Evolutionary conservation across 1,140 invertebrate genomes (phyloP), one percentile per base, ranked within the genome.

Genomic region (Trichonephila inaurata): DNA sequence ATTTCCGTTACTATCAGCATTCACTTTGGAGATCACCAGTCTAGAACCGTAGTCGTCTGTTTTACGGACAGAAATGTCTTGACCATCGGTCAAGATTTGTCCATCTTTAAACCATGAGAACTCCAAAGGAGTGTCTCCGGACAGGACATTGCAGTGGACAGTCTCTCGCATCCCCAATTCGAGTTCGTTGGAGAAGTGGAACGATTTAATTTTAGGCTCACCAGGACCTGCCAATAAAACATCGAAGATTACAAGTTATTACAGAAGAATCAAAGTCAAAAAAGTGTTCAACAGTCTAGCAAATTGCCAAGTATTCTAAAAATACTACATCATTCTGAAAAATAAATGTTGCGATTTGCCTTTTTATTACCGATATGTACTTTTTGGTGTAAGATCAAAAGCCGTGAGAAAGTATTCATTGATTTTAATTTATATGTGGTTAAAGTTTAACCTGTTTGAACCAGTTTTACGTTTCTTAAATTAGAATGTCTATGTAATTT

Each of bases 151-250:
- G 81, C 95, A 95, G 12, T 97, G 97, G 60, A 97, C 95, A 95
- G 96, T 96, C 60, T 96, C 96, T 94, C 96, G 96, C 92, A 96
- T 97, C 61, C 97, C 97, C 10, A 33, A 21, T 1, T 64, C 86
- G 19, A 88, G 19, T 2, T 88, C 86, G 12, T 62, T 64, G n/a
- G 86, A 88, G 28, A 88, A 88, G 19, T 66, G 86, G 14, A 88
- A 64, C 2, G 61, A 44, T 44, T 88, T 88, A 4, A 88, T 40
- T 88, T 95, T 97, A 97, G 83, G 97, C 96, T 89, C 97, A 97
- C 58, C 97, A n/a, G 58, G 21, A 60, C 21, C 83, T 60, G 12
- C 3, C 21, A 4, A 58, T 19, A 1, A 4, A 85, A 58, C 21
- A 60, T 7, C 12, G 10, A 0, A 58, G 0, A 18, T 51, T 60